These are phyloP conservation scores for Aphelenchoides besseyi DNA, from an alignment of 1,140 invertebrate species.

Conservation along the genomic window DNA sequence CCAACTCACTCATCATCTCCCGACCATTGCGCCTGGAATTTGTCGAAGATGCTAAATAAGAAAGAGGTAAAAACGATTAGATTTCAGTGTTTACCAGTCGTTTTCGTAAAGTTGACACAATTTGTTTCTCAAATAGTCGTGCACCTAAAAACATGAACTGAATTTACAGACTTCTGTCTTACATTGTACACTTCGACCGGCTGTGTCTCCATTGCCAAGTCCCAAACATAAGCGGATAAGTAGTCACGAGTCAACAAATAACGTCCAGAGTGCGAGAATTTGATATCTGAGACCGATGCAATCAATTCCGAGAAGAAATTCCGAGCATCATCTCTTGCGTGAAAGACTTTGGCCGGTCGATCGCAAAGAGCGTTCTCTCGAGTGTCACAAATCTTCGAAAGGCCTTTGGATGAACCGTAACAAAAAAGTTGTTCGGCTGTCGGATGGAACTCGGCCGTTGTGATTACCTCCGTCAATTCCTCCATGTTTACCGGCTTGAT, in stretches of 20 bases:
- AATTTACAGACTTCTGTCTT: no score
- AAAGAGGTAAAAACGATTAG: no score
- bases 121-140: slow-evolving; percentile 94
- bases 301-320: slow-evolving; percentile 99
- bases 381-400: slow-evolving; percentile 98
- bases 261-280: slow-evolving; percentile 93
- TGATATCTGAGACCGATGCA: slow-evolving; percentile 96
- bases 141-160: no score
- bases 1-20: slow-evolving; percentile 78
- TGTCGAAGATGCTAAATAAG: slow-evolving; percentile 99
- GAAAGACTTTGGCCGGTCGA: slow-evolving; percentile 81
- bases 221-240: slow-evolving; percentile 73
- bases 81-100: no score
- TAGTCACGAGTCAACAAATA: slow-evolving; percentile 99
- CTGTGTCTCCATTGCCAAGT: slow-evolving; percentile 95
- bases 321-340: slow-evolving; percentile 92
- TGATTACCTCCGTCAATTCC: slow-evolving; percentile 96
- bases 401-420: slow-evolving; percentile 98
- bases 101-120: slow-evolving; percentile 97
- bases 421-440: slow-evolving; percentile 94
- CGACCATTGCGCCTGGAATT: slow-evolving; percentile 99
- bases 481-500: slow-evolving; percentile 99
- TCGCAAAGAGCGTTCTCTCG: slow-evolving; percentile 93
- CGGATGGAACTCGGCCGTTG: slow-evolving; percentile 97
- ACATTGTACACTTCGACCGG: slow-evolving; percentile 97